Evolutionary conservation across 1,140 invertebrate species (phyloP).

Genomic region (Andrena cerasifolii): DNA sequence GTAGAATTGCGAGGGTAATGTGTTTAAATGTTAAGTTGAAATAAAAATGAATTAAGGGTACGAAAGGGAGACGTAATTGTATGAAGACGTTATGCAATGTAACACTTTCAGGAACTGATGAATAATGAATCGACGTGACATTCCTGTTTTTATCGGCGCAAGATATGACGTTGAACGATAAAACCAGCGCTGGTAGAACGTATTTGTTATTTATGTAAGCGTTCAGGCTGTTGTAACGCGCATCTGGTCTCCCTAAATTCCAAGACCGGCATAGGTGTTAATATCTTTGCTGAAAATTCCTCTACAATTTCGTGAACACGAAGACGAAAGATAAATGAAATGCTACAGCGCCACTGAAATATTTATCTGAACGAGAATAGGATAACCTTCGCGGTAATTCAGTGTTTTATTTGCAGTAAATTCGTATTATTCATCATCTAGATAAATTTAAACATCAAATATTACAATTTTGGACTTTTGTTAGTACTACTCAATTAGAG

Average conservation of each 20-base stretch:
- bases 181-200: background rate
- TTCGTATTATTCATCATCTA: no score
- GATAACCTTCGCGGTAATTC: no score
- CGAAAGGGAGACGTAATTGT: background rate
- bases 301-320: conserved; percentile 3
- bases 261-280: background rate
- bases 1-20: no score
- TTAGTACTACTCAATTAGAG: no score
- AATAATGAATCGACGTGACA: conserved; percentile 5
- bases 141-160: background rate
- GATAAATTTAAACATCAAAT: no score
- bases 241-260: conserved; percentile 3
- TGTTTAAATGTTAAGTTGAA: no score
- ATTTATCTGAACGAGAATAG: background rate
- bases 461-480: no score
- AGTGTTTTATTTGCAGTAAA: no score
- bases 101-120: background rate
- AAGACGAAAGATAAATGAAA: background rate
- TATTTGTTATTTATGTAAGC: background rate
- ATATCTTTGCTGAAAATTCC: conserved; percentile 2
- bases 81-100: background rate
- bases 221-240: background rate
- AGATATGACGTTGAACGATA: conserved; percentile 7
- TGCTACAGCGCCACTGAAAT: background rate
- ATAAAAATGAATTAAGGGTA: background rate